phyloP scores from a whole-genome alignment of 2,797 vertebrate species.

The Rhincodon typus region DNA sequence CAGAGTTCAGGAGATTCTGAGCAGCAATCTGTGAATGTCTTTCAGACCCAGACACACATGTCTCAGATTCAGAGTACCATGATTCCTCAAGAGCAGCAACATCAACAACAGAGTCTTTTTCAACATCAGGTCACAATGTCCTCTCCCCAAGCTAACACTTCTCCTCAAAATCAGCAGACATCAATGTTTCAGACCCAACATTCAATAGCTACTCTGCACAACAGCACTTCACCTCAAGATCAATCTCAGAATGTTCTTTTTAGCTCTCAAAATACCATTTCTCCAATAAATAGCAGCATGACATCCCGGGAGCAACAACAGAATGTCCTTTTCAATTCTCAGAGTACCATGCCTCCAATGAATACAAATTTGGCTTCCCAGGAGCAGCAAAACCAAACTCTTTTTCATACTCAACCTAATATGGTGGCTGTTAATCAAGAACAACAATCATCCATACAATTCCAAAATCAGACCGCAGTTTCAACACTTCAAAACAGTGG shows the following conservation, averaged over 20 bases:
- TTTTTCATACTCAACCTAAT: slow-evolving; percentile 76
- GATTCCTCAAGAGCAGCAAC: slow-evolving; percentile 63
- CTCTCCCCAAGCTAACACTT: slow-evolving; percentile 56
- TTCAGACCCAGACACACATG: slow-evolving; percentile 77
- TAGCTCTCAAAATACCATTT: slow-evolving; percentile 66
- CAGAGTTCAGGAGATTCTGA: slow-evolving; percentile 72
- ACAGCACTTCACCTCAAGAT: slow-evolving; percentile 62
- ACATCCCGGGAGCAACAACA: slow-evolving; percentile 53
- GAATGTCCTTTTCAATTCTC: slow-evolving; percentile 72
- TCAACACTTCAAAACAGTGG: slow-evolving; percentile 67
- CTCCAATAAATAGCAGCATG: slow-evolving; percentile 57
- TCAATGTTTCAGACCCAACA: slow-evolving; percentile 63
- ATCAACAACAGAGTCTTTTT: slow-evolving; percentile 55
- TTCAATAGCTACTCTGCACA: slow-evolving; percentile 61
- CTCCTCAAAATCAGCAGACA: slow-evolving; percentile 61
- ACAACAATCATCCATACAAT: slow-evolving; percentile 79
- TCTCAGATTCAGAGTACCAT: slow-evolving; percentile 74
- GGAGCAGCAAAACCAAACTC: slow-evolving; percentile 73
- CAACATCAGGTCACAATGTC: slow-evolving; percentile 57
- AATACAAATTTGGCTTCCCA: slow-evolving; percentile 68
- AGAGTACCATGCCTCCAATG: slow-evolving; percentile 64
- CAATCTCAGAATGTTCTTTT: slow-evolving; percentile 78
- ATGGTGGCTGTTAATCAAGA: slow-evolving; percentile 75
- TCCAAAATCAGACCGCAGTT: slow-evolving; percentile 76
- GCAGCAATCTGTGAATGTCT: slow-evolving; percentile 69